These are phyloP conservation scores for Tipula lateralis DNA, from an alignment of 2,888 invertebrate species.

Conservation along the genomic window DNA sequence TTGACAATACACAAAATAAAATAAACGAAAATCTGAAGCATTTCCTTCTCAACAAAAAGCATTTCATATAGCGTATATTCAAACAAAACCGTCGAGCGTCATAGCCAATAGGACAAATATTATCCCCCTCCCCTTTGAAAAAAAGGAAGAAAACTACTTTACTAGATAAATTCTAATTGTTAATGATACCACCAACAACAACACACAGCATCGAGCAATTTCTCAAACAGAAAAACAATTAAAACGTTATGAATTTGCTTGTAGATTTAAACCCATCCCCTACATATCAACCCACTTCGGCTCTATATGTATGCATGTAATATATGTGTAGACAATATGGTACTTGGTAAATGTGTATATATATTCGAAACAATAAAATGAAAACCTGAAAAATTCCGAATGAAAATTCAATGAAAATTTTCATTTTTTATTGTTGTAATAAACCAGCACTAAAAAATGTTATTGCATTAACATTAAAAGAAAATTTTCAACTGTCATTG, in stretches of 20 bases:
- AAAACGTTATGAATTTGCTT: background rate
- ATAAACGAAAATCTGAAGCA: background rate
- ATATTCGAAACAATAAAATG: background rate
- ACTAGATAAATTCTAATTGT: background rate
- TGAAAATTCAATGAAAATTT: slow-evolving; percentile 11
- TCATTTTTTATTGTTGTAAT: background rate
- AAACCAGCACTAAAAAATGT: background rate
- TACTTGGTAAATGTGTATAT: background rate
- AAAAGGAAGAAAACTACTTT: background rate
- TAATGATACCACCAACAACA: background rate
- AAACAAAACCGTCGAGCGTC: background rate
- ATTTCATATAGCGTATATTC: background rate
- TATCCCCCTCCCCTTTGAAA: no score
- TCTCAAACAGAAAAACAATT: background rate
- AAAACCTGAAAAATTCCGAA: background rate
- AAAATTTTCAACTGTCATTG: background rate
- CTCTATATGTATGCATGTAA: background rate
- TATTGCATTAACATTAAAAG: background rate
- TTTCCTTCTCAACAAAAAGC: background rate
- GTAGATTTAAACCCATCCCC: background rate
- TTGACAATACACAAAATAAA: background rate
- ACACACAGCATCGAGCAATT: background rate
- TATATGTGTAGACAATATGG: no score
- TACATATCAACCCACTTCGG: background rate
- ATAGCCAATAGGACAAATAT: background rate